Base-by-base conservation (phyloP, 2,888 invertebrate genomes). In the Agapostemon virescens region DNA sequence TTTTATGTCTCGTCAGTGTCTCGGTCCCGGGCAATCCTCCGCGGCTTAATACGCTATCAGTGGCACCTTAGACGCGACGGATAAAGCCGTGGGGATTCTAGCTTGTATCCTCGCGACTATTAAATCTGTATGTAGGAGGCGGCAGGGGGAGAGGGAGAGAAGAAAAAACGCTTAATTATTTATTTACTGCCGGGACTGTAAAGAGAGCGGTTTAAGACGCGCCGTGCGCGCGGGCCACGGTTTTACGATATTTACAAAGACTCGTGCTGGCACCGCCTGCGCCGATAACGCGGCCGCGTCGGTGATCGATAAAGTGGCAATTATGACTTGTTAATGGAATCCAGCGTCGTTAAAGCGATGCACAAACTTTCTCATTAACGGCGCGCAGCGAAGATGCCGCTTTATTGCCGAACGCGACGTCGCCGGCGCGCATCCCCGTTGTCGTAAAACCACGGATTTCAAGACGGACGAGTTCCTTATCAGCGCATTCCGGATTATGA, bases 281-380 rank as follows among this genome's bases (percentile, higher is more conserved):
- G 2, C 36, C 30, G 71, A 81, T 81, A 71, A 38, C 71, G 23
- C 45, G 77, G 49, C 61, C 40, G 36, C 20, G 70, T 66, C 64
- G 33, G 68, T 86, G 66, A 84, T 85, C 86, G 82, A 84, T 85
- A 81, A 85, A 80, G 40, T 74, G 73, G 58, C 77, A 79, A 86
- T 84, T 85, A 85, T 79, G 69, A 86, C 77, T 82, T 84, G 86
- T 85, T 85, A 85, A 85, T 85, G 85, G 84, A 82, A 82, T 84
- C 70, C 45, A 67, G 73, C 42, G 74, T 82, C 82, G 77, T 85
- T 86, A 82, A 78, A 45, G 38, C 69, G 66, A 70, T 74, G 81
- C 84, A 55, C 84, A 80, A 86, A 82, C 71, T 75, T 76, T 79
- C 79, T 79, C 77, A 82, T 86, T 85, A 81, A 73, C 38, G 67